Evolutionary conservation across 2,797 vertebrate species (phyloP).

Genomic region (Lacerta agilis): DNA sequence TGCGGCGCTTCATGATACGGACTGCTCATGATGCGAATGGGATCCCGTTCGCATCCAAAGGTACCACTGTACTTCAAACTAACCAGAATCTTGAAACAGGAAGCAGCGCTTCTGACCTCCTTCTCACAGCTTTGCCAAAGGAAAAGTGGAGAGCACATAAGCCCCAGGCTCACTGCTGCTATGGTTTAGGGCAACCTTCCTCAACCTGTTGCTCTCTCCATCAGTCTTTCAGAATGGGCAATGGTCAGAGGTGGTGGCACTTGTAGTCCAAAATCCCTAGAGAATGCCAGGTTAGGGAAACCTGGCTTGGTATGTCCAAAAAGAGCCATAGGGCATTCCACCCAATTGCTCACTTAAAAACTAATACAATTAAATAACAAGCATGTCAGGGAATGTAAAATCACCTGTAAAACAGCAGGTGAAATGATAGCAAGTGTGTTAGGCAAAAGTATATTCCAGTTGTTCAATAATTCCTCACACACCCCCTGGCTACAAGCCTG

Average conservation of each 20-base stretch:
- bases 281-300: neutral
- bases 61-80: neutral
- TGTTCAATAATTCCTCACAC: neutral
- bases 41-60: too few relatives aligned
- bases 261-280: neutral
- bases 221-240: neutral
- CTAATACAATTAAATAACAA: neutral
- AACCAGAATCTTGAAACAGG: neutral
- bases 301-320: neutral
- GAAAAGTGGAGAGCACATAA: neutral
- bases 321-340: neutral
- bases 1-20: too few relatives aligned
- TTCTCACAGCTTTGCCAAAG: neutral
- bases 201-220: neutral
- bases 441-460: neutral
- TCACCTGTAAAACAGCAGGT: too few relatives aligned
- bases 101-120: neutral
- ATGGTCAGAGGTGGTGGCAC: neutral
- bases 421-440: neutral
- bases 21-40: too few relatives aligned
- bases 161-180: neutral
- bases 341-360: neutral
- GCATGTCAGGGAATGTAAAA: neutral
- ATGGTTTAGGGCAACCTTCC: neutral
- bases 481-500: neutral